phyloP scores from a whole-genome alignment of 1,140 invertebrate genomes.

The Sinonovacula constricta region DNA sequence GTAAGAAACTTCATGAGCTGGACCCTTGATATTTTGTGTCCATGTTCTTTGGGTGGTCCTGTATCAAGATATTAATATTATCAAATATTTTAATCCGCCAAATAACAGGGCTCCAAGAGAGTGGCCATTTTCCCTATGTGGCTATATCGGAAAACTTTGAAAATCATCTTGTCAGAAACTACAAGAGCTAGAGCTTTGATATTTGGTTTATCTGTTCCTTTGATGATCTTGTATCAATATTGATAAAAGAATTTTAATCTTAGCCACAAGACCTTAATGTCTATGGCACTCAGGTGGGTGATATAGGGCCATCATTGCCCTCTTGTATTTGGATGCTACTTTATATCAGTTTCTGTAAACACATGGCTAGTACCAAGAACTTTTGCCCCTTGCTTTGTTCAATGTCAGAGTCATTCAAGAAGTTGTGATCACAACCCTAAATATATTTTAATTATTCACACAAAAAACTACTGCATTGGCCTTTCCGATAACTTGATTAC shows the following conservation, averaged over 20 bases:
- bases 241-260: background rate
- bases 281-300: too few relatives aligned
- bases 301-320: too few relatives aligned
- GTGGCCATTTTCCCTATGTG: background rate
- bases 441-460: too few relatives aligned
- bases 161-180: background rate
- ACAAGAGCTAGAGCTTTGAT: background rate
- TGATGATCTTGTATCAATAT: background rate
- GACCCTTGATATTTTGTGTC: background rate
- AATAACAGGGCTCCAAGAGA: background rate
- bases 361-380: too few relatives aligned
- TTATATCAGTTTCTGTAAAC: too few relatives aligned
- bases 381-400: too few relatives aligned
- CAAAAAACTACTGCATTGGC: too few relatives aligned
- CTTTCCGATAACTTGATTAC: too few relatives aligned
- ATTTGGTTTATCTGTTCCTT: background rate
- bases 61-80: conserved; percentile 1
- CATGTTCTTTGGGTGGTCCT: background rate
- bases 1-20: too few relatives aligned
- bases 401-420: too few relatives aligned
- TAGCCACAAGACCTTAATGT: conserved; percentile 4
- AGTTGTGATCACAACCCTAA: too few relatives aligned
- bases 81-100: background rate
- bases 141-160: background rate
- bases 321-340: too few relatives aligned